Conservation (phyloP, 1,140 invertebrate species). For the Drosophila burlai region DNA sequence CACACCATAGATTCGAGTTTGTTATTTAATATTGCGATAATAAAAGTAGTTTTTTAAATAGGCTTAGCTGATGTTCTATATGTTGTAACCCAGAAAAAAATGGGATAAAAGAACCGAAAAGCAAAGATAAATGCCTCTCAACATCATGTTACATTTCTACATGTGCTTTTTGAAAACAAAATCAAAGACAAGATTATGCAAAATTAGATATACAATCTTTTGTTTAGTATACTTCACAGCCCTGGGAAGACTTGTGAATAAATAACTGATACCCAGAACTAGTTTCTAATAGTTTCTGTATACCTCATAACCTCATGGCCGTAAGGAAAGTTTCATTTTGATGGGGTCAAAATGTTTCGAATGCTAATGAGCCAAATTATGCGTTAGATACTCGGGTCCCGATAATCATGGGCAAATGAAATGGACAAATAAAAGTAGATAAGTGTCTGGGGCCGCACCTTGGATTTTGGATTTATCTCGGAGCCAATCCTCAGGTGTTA, state of each 20-base stretch:
- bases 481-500: conserved; percentile 46
- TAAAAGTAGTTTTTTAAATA: neutral
- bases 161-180: neutral
- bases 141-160: neutral
- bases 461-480: conserved; percentile 28
- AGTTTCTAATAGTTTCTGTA: conserved; percentile 5
- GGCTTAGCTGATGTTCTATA: neutral
- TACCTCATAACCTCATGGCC: conserved; percentile 17
- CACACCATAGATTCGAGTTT: neutral
- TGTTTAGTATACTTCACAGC: neutral
- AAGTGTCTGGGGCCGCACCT: conserved; percentile 46
- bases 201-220: neutral
- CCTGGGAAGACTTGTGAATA: conserved; percentile 2
- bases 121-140: neutral
- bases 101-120: neutral
- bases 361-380: conserved; percentile 51
- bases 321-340: conserved; percentile 45
- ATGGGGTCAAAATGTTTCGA: conserved; percentile 33
- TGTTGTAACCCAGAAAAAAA: neutral
- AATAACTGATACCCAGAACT: conserved; percentile 20
- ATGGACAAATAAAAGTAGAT: conserved; percentile 30
- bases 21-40: neutral
- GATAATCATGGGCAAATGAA: conserved; percentile 27
- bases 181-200: neutral
- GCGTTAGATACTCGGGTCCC: conserved; percentile 21